Conservation (phyloP, 2,113 vertebrate genomes). For the Sander lucioperca region DNA sequence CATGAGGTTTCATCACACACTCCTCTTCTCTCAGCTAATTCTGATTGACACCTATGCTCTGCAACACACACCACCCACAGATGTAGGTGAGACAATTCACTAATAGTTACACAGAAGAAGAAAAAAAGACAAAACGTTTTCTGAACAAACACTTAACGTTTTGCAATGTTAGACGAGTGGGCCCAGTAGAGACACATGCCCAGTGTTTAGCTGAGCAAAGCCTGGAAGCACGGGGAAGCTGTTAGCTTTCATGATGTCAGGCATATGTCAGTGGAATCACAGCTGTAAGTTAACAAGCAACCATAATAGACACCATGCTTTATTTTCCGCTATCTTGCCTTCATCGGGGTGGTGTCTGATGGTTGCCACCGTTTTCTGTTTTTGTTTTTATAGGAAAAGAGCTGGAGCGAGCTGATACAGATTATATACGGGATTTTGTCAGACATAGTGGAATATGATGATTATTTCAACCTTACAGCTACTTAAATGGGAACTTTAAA, state of each 20-base stretch:
- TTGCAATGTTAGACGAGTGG: not conserved
- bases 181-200: not conserved
- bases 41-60: conserved; percentile 38
- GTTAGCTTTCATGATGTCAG: not conserved
- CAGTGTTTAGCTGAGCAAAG: not conserved
- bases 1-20: conserved; percentile 63
- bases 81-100: not conserved
- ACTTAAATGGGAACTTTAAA: too few relatives aligned
- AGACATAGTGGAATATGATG: too few relatives aligned
- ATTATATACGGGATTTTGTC: not conserved
- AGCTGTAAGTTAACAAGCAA: not conserved
- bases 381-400: not conserved
- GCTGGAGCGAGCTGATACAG: not conserved
- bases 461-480: too few relatives aligned
- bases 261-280: not conserved
- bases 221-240: not conserved
- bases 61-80: conserved; percentile 22
- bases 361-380: not conserved
- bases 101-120: not conserved
- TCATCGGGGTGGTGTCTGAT: not conserved
- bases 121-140: not conserved
- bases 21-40: conserved; percentile 41
- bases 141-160: not conserved
- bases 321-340: not conserved
- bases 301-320: not conserved